Base-by-base conservation (phyloP, 1,140 invertebrate genomes). In the Diabrotica virgifera region DNA sequence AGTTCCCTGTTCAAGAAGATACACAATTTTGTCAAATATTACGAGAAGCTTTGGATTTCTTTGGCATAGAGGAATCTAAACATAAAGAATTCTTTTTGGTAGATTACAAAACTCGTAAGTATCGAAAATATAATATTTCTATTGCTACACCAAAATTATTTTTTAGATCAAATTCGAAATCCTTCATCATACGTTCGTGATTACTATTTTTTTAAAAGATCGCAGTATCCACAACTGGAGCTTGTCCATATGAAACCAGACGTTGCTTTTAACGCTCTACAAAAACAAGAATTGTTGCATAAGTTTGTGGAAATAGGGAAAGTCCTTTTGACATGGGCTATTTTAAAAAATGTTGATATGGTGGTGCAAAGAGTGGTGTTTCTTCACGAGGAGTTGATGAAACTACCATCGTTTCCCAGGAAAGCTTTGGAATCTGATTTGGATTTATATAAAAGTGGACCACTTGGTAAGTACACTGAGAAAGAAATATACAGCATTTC, bases 281-380 rank as follows among this genome's bases (percentile, higher is more conserved):
- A 99, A 78, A 88, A 89, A 71, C 94, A 98, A 77, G 95, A 97
- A 72, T 84, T 99, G 50, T 85, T 91, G 52, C 89, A 95, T 70
- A 99, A 98, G 76, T 97, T 99, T 76, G 90, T 98, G 0, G 98
- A 99, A 82, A 95, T 96, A 64, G 97, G 97, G 12, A 99, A 99
- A 82, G 91, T 94, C 0, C 82, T 93, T 58, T 79, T 94, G 2
- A 94, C 91, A 0, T 94, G 92, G 92, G 92, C 92, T 1, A 94
- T 94, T 70, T 83, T 94, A 37, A 94, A 94, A 74, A 94, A 94
- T 75, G 91, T 94, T 24, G 91, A 94, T 70, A 94, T 94, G 91
- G 91, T 97, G 8, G 93, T 96, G 3, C 95, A 97, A 82, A 86
- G 92, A 58, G 95, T 98, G 1, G 94, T 98, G n/a, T 99, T 99